Evolutionary conservation across 2,888 invertebrate genomes (phyloP).

Genomic region (Matsumyia berberina): DNA sequence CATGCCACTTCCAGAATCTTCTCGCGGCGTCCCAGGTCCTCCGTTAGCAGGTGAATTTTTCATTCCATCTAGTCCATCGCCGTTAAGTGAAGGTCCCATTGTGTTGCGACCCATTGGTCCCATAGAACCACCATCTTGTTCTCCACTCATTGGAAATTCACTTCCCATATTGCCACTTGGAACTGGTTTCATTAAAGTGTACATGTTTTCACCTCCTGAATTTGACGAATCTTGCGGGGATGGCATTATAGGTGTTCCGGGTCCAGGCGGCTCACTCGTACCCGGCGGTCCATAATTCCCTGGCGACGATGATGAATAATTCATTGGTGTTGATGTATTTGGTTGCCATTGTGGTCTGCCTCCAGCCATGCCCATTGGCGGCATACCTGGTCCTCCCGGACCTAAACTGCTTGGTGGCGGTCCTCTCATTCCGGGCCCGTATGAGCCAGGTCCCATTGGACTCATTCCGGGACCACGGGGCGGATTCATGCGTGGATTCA

Average conservation of each 20-base stretch:
- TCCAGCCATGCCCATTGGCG: constrained; percentile 92
- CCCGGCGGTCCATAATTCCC: constrained; percentile 98
- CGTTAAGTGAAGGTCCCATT: constrained; percentile 95
- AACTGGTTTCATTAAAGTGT: constrained; percentile 98
- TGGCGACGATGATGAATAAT: constrained; percentile 98
- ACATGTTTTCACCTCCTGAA: constrained; percentile 96
- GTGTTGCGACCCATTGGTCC: constrained; percentile 94
- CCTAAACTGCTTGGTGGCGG: constrained; percentile 90
- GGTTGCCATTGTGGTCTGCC: constrained; percentile 94
- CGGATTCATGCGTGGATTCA: constrained; percentile 98
- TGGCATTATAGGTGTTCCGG: constrained; percentile 99
- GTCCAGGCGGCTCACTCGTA: constrained; percentile 95
- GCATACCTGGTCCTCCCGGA: constrained; percentile 90
- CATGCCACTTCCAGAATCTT: constrained; percentile 97
- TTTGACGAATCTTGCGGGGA: constrained; percentile 98
- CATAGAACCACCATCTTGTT: constrained; percentile 89
- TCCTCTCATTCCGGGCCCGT: constrained; percentile 92
- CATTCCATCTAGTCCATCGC: constrained; percentile 97
- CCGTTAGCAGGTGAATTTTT: constrained; percentile 97
- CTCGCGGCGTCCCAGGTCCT: constrained; percentile 96
- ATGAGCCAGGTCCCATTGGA: constrained; percentile 94
- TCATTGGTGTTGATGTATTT: constrained; percentile 95
- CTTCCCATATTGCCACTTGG: constrained; percentile 89
- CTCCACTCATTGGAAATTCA: constrained; percentile 85
- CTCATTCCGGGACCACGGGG: constrained; percentile 94